Base-by-base conservation (phyloP, 2,113 vertebrate species). In the Forbesichthys papilliferus region DNA sequence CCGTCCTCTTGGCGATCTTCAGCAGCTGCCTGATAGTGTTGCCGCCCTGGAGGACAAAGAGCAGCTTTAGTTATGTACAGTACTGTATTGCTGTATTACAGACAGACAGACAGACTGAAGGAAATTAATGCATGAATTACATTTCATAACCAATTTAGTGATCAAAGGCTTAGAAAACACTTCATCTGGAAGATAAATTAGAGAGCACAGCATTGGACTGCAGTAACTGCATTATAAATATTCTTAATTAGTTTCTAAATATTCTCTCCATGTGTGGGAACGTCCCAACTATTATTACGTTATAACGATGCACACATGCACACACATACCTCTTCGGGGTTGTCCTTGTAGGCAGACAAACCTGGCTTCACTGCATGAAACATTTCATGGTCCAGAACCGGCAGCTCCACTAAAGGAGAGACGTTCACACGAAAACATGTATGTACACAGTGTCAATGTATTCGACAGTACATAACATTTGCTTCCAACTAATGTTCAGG, bases 301-400 rank as follows among this genome's bases (percentile, higher is more conserved):
- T 73, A 78, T 82, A 64, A 81, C 69, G 51, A 59, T 12, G 1
- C 27, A 77, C 55, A 77, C 91, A 87, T 90, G 99, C 98, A 1
- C 27, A 77, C 55, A 77, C 91, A 87, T 90, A 99, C 98, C 94
- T 93, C 91, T 71, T 96, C 92, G 57, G 95, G 96, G 57, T 94
- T 91, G 89, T 97, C 94, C 82, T 93, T 95, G 74, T 96, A 98
- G 5, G 95, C 94, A 81, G 98, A 99, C 71, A 99, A 93, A 77
- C 98, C 98, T 36, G 98, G 98, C 78, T 99, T 99, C 85, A 99
- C 93, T 66, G 95, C 96, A 3, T 98, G 95, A 90, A 95, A 99
- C 79, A 99, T 91, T 90, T 99, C 98, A 81, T 94, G 94, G 89
- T 96, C 95, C 84, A 99, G 71, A 75, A 96, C 90, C 33, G 95